Conservation (phyloP, 2,888 invertebrate species). For the Pasiphila rectangulata region DNA sequence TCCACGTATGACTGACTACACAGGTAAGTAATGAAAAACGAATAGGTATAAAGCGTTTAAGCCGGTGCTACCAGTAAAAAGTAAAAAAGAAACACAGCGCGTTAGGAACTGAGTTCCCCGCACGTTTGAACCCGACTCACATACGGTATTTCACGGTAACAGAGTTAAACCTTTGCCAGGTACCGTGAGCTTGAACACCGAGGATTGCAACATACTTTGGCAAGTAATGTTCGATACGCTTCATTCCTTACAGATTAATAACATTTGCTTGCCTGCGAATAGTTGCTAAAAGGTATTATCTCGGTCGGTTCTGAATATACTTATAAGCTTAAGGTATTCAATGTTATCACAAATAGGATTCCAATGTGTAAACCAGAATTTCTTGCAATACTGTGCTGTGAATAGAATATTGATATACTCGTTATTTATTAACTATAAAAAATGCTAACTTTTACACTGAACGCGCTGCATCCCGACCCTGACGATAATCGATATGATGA, state of each 20-base stretch:
- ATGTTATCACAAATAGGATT: too few relatives aligned
- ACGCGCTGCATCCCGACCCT: not conserved
- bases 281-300: slow-evolving; percentile 10
- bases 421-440: too few relatives aligned
- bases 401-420: too few relatives aligned
- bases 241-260: slow-evolving; percentile 16
- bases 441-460: not conserved
- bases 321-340: too few relatives aligned
- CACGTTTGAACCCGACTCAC: slow-evolving; percentile 25
- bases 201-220: slow-evolving; percentile 17
- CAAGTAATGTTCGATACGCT: slow-evolving; percentile 16
- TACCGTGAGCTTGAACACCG: slow-evolving; percentile 9
- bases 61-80: not conserved
- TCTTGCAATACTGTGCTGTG: too few relatives aligned
- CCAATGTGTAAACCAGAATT: too few relatives aligned
- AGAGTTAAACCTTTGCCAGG: slow-evolving; percentile 24
- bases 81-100: slow-evolving; percentile 25
- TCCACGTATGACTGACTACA: not conserved
- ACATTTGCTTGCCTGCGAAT: slow-evolving; percentile 9
- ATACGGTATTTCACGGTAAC: slow-evolving; percentile 28
- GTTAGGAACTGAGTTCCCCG: slow-evolving; percentile 26
- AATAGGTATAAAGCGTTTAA: slow-evolving; percentile 1
- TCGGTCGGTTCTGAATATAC: not conserved
- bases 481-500: slow-evolving; percentile 7
- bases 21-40: slow-evolving; percentile 5